Evolutionary conservation across 2,797 vertebrate species (phyloP).

Genomic region (Enteromius trimaculatus): DNA sequence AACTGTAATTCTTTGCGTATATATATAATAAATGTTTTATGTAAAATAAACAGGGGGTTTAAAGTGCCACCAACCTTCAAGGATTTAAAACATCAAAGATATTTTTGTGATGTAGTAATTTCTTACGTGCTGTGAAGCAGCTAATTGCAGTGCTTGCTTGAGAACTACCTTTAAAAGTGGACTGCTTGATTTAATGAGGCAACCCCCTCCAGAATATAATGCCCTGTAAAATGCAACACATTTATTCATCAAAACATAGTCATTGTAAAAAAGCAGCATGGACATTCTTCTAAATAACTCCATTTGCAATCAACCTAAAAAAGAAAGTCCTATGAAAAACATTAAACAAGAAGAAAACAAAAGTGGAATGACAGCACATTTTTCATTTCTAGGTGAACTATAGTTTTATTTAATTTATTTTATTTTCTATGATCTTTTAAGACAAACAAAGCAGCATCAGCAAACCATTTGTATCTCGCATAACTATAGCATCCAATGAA

Average conservation of each 20-base stretch:
- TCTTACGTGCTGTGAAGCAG: neutral
- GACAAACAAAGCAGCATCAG: neutral
- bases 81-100: constrained; percentile 12
- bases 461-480: constrained; percentile 5
- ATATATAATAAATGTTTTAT: constrained; percentile 1
- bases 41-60: neutral
- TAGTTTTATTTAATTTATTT: neutral
- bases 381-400: neutral
- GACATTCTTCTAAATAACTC: neutral
- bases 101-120: neutral
- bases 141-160: neutral
- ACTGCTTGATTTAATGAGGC: neutral
- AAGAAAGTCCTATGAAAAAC: neutral
- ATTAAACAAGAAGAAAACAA: no score
- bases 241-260: neutral
- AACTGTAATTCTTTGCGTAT: neutral
- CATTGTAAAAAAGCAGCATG: neutral
- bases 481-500: constrained; percentile 39
- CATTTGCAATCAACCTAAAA: neutral
- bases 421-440: no score
- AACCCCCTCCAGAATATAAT: neutral
- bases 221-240: neutral
- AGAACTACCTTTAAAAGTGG: neutral
- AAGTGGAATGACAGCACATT: neutral
- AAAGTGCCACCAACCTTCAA: neutral